Conservation (phyloP, 2,797 vertebrate species). For the Poeciliopsis infans region DNA sequence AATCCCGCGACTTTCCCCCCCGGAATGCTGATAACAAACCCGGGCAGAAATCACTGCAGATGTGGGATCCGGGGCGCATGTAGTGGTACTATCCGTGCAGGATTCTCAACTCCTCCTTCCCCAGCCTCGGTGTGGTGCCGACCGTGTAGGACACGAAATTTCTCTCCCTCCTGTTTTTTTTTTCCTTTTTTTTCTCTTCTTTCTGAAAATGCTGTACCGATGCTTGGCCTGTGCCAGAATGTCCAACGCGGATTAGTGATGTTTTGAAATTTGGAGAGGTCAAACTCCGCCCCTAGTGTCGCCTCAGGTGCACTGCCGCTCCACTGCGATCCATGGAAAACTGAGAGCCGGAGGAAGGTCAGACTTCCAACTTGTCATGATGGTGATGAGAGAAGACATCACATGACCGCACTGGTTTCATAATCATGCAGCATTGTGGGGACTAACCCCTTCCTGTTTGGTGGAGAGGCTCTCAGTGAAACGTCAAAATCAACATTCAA, state of each 20-base stretch:
- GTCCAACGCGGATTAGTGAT: slow-evolving; percentile 80
- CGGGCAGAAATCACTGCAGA: slow-evolving; percentile 53
- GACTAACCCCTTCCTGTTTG: slow-evolving; percentile 55
- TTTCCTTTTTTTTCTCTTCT: background rate
- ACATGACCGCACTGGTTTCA: slow-evolving; percentile 77
- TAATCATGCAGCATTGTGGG: slow-evolving; percentile 74
- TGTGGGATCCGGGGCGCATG: slow-evolving; percentile 40
- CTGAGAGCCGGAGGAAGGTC: slow-evolving; percentile 74
- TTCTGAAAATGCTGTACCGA: slow-evolving; percentile 32
- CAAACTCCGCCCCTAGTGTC: slow-evolving; percentile 82
- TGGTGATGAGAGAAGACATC: slow-evolving; percentile 77
- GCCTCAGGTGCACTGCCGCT: slow-evolving; percentile 69
- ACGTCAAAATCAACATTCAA: slow-evolving; percentile 17
- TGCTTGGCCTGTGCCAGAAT: slow-evolving; percentile 64
- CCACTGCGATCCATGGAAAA: slow-evolving; percentile 65
- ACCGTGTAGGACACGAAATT: slow-evolving; percentile 22
- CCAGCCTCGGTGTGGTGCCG: slow-evolving; percentile 25
- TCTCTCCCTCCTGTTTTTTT: background rate
- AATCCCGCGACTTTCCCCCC: slow-evolving; percentile 21
- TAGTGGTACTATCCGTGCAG: slow-evolving; percentile 57
- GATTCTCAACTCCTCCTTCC: slow-evolving; percentile 38
- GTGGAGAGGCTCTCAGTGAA: slow-evolving; percentile 23
- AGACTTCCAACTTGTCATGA: slow-evolving; percentile 78
- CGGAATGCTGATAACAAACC: slow-evolving; percentile 21
- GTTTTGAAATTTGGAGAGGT: slow-evolving; percentile 78